These are phyloP conservation scores for Diarsia dahlii DNA, from an alignment of 2,888 invertebrate species.

Conservation along the genomic window DNA sequence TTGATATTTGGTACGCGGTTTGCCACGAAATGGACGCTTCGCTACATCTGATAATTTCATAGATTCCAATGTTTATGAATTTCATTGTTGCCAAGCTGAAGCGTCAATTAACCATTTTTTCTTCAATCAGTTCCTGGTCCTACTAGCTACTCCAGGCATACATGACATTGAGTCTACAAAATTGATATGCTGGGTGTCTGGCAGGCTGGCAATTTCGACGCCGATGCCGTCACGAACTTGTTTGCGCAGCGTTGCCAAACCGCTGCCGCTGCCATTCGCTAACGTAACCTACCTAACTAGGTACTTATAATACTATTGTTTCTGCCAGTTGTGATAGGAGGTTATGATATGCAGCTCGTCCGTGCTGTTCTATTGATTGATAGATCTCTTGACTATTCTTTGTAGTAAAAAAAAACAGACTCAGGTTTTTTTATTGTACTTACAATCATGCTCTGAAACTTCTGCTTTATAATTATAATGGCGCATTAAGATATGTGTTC, in stretches of 20 bases:
- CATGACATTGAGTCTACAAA: conserved; percentile 63
- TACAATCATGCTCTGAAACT: too few species aligned
- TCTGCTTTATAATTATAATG: not conserved
- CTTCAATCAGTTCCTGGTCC: conserved; percentile 21
- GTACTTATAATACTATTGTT: conserved; percentile 22
- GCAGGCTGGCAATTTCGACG: conserved; percentile 46
- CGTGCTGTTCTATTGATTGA: conserved; percentile 40
- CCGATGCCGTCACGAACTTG: conserved; percentile 53
- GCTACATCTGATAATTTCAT: conserved; percentile 13
- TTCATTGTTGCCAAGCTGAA: conserved; percentile 20
- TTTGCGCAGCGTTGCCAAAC: conserved; percentile 68
- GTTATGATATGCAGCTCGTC: conserved; percentile 42
- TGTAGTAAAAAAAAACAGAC: not conserved
- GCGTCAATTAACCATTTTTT: conserved; percentile 15
- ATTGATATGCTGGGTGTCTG: conserved; percentile 52
- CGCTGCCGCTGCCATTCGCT: conserved; percentile 61
- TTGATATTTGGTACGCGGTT: conserved; percentile 24
- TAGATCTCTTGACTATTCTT: conserved; percentile 5
- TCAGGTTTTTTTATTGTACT: not conserved
- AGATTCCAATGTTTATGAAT: not conserved
- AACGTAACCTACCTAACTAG: conserved; percentile 41
- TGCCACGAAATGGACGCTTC: conserved; percentile 41
- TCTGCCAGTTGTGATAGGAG: conserved; percentile 52
- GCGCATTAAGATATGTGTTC: too few species aligned
- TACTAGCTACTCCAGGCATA: conserved; percentile 33